Evolutionary conservation across 2,888 invertebrate genomes (phyloP).

Genomic region (Tuta absoluta): DNA sequence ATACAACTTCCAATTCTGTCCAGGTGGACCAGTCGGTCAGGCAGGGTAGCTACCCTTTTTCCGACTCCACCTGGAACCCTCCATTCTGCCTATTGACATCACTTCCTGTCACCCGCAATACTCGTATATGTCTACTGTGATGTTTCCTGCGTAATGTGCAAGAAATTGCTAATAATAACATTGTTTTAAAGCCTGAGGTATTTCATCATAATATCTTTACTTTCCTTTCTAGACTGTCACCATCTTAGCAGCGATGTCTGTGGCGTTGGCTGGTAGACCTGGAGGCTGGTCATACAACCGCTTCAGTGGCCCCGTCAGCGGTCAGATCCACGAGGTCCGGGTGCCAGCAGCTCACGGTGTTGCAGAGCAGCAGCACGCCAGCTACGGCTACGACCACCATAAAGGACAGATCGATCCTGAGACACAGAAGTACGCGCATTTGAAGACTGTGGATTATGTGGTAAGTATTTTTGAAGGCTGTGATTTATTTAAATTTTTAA

Average conservation of each 20-base stretch:
- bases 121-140: no score
- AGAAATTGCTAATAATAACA: no score
- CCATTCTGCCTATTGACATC: no score
- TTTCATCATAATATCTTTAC: neutral
- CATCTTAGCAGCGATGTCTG: conserved; percentile 52
- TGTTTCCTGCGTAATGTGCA: no score
- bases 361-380: conserved; percentile 73
- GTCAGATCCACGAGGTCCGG: conserved; percentile 80
- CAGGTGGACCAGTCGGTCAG: no score
- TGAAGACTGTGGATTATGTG: conserved; percentile 84
- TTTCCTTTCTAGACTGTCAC: conserved; percentile 53
- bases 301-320: conserved; percentile 88
- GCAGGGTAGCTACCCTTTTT: no score
- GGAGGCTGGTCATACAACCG: conserved; percentile 86
- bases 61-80: no score
- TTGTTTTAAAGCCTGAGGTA: neutral
- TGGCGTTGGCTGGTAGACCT: conserved; percentile 53
- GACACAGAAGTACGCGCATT: conserved; percentile 74
- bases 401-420: conserved; percentile 72
- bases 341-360: conserved; percentile 73
- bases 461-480: conserved; percentile 56
- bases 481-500: neutral
- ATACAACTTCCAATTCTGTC: no score
- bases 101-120: no score
- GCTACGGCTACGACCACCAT: conserved; percentile 75